Conservation (phyloP, 2,113 vertebrate genomes). For the Pristiophorus japonicus region DNA sequence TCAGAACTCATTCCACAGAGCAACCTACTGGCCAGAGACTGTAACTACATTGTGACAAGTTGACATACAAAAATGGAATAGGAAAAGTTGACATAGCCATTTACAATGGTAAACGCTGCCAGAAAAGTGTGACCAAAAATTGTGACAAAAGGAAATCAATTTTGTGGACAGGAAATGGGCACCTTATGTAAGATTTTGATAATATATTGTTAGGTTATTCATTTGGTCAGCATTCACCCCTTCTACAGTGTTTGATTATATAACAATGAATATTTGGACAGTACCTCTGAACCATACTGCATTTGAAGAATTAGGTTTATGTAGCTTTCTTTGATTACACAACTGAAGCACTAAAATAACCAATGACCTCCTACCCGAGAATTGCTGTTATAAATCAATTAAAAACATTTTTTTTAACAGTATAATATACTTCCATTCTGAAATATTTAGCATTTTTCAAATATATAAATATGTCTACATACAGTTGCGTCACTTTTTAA, state of each 20-base stretch:
- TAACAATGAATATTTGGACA: background rate
- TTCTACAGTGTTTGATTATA: background rate
- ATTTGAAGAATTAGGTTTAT: background rate
- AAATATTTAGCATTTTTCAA: conserved; percentile 4
- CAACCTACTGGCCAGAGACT: background rate
- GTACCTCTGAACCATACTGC: background rate
- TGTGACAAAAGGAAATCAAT: background rate
- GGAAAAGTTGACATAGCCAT: background rate
- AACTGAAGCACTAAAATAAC: background rate
- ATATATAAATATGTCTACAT: background rate
- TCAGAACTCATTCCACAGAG: background rate
- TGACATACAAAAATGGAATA: background rate
- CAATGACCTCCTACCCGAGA: background rate
- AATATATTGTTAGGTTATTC: background rate
- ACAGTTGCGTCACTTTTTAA: background rate
- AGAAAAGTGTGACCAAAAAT: background rate
- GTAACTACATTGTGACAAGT: background rate
- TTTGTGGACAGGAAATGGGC: background rate
- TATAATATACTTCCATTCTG: background rate
- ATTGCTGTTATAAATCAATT: background rate
- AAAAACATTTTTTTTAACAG: background rate
- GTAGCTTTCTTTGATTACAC: background rate
- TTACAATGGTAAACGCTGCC: background rate
- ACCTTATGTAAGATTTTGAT: background rate
- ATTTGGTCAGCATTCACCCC: background rate